Evolutionary conservation across 2,888 invertebrate genomes (phyloP).

Genomic region (Heliconius erato): DNA sequence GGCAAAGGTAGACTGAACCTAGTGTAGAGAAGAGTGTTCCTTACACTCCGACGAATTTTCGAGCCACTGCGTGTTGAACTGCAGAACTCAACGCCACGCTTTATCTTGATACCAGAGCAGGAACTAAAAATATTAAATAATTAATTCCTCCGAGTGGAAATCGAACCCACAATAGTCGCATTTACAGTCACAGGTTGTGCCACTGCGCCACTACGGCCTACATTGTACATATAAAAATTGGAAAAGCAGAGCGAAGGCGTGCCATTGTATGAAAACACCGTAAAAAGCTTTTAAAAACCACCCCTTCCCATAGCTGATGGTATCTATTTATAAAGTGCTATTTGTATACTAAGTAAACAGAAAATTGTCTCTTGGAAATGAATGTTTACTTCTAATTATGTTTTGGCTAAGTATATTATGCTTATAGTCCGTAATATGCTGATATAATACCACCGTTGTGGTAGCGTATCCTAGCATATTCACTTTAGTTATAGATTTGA

Average conservation of each 20-base stretch:
- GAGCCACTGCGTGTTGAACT: no score
- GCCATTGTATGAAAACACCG: neutral
- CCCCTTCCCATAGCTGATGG: slow-evolving; percentile 5
- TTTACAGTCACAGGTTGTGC: neutral
- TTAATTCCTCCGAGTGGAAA: no score
- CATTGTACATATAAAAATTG: neutral
- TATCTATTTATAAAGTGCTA: slow-evolving; percentile 2
- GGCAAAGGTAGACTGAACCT: no score
- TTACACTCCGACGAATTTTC: no score
- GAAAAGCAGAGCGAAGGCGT: neutral
- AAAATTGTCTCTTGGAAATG: neutral
- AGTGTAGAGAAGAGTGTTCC: no score
- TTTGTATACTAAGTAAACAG: neutral
- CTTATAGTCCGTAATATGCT: neutral
- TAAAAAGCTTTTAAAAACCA: slow-evolving; percentile 16
- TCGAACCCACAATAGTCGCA: no score
- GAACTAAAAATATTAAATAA: no score
- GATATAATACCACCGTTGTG: no score
- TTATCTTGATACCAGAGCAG: no score
- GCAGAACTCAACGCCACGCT: no score
- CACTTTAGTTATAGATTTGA: neutral
- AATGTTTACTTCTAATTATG: neutral
- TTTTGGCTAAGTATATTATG: neutral
- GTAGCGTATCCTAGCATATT: neutral
- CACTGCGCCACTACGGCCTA: neutral